These are phyloP conservation scores for Chymomyza fuscimana DNA, from an alignment of 2,888 invertebrate genomes.

Conservation along the genomic window DNA sequence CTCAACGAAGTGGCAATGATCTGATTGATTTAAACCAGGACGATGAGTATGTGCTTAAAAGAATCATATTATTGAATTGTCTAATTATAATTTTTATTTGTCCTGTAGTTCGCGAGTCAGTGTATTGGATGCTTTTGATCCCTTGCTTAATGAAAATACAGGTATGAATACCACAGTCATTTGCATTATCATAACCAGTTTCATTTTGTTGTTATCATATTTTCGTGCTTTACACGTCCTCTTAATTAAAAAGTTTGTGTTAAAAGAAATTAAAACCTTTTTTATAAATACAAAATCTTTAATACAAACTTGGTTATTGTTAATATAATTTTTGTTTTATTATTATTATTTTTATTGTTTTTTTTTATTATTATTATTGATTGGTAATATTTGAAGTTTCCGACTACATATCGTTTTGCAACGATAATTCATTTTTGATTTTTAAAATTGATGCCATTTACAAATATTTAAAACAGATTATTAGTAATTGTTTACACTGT, in stretches of 20 bases:
- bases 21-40: slow-evolving; percentile 78
- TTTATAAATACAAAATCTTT: too few relatives aligned
- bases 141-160: slow-evolving; percentile 84
- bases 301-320: too few relatives aligned
- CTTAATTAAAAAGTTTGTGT: neutral
- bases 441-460: too few relatives aligned
- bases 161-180: slow-evolving; percentile 45
- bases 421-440: too few relatives aligned
- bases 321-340: too few relatives aligned
- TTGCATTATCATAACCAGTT: neutral
- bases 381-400: too few relatives aligned
- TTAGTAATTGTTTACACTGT: too few relatives aligned
- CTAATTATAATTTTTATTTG: neutral
- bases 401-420: too few relatives aligned
- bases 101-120: slow-evolving; percentile 78
- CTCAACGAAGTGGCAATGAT: slow-evolving; percentile 67
- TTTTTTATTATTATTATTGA: too few relatives aligned
- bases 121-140: slow-evolving; percentile 92
- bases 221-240: neutral
- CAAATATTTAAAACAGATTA: neutral
- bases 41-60: slow-evolving; percentile 73
- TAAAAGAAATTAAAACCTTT: too few relatives aligned
- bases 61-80: neutral
- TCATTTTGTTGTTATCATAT: neutral
- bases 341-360: too few relatives aligned